These are phyloP conservation scores for Bombus difficillimus DNA, from an alignment of 1,140 invertebrate genomes.

Conservation along the genomic window DNA sequence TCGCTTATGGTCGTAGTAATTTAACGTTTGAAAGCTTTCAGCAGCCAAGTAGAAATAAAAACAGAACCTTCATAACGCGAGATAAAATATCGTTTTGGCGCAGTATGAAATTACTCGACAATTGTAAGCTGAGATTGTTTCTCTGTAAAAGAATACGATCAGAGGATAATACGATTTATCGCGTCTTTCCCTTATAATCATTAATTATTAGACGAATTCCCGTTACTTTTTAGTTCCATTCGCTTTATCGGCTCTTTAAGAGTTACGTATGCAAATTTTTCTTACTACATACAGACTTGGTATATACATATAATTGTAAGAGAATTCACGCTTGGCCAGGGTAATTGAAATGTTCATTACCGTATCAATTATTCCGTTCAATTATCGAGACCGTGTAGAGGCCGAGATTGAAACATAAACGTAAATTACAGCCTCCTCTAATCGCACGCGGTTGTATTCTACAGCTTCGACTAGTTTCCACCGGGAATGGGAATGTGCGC, in stretches of 20 bases:
- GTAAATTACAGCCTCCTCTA: constrained; percentile 60
- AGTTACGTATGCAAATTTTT: not conserved
- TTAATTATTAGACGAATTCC: not conserved
- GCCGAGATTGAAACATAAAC: constrained; percentile 70
- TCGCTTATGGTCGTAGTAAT: not conserved
- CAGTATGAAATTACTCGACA: not conserved
- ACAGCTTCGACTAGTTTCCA: constrained; percentile 22
- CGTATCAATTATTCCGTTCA: constrained; percentile 70
- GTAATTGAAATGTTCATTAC: constrained; percentile 60
- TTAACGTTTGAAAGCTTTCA: not conserved
- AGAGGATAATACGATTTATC: too few relatives aligned
- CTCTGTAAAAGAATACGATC: not conserved
- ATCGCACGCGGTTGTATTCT: constrained; percentile 42
- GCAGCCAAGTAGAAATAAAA: not conserved
- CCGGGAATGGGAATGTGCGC: not conserved
- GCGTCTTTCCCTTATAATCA: not conserved
- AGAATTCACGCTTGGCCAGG: constrained; percentile 34
- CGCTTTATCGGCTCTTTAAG: too few relatives aligned
- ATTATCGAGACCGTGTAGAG: constrained; percentile 66
- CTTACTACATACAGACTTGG: too few relatives aligned
- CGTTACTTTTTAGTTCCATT: not conserved
- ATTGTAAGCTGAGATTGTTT: not conserved
- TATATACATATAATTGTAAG: too few relatives aligned
- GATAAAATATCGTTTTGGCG: not conserved
- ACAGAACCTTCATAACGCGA: not conserved